A percentile compares a stretch with the other conserved stretches of the same genome.
phyloP scores from a whole-genome alignment of 1,140 invertebrate genomes.

The Solen grandis region DNA sequence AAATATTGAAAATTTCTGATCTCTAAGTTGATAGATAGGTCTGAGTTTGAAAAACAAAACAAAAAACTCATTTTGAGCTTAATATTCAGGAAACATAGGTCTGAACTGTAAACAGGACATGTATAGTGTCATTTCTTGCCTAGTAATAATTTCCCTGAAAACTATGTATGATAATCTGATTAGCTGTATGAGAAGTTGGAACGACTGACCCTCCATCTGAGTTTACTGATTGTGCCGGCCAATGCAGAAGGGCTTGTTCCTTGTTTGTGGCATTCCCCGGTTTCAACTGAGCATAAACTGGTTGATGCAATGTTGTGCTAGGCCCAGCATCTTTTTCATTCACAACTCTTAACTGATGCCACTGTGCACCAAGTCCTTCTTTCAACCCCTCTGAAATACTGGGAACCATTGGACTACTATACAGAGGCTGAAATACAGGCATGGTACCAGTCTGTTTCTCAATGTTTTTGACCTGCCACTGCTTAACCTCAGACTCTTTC shows the following conservation, averaged over 20 bases:
- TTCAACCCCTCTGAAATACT: slow-evolving; percentile 8
- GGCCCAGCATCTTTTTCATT: neutral
- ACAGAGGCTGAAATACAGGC: neutral
- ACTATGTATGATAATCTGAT: slow-evolving; percentile 24
- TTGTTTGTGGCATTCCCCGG: neutral
- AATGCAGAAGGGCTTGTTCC: too few relatives aligned
- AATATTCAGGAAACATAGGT: too few relatives aligned
- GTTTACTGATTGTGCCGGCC: too few relatives aligned
- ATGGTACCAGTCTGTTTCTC: neutral
- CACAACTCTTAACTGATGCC: neutral
- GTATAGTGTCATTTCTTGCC: too few relatives aligned
- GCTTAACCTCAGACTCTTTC: neutral
- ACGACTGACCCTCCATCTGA: too few relatives aligned
- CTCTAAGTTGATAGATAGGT: too few relatives aligned
- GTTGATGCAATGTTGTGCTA: neutral
- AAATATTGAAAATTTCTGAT: too few relatives aligned
- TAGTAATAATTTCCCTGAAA: slow-evolving; percentile 29
- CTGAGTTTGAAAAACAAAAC: too few relatives aligned
- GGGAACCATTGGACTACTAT: neutral
- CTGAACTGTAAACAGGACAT: too few relatives aligned
- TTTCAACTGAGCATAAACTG: slow-evolving; percentile 30
- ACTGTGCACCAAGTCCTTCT: slow-evolving; percentile 2
- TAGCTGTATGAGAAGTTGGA: neutral
- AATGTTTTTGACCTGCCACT: neutral
- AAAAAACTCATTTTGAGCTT: too few relatives aligned